Evolutionary conservation across 2,888 invertebrate genomes (phyloP).

Genomic region (Synanthedon andrenaeformis): DNA sequence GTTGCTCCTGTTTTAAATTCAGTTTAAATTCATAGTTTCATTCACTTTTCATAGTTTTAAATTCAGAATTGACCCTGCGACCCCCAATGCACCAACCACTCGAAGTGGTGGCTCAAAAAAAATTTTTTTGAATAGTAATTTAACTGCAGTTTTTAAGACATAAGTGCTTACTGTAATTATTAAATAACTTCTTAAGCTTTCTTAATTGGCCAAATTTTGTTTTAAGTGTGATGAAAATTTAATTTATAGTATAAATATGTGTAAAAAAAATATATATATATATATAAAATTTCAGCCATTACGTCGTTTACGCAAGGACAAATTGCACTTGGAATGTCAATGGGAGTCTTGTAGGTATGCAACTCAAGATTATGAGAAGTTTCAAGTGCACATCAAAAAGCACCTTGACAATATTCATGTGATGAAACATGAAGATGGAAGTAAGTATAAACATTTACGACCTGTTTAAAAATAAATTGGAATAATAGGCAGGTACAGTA

Average conservation of each 20-base stretch:
- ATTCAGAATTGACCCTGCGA: too few relatives aligned
- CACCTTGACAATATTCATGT: constrained; percentile 63
- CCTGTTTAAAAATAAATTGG: too few relatives aligned
- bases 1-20: too few relatives aligned
- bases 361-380: constrained; percentile 50
- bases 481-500: too few relatives aligned
- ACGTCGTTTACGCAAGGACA: constrained; percentile 26
- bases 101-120: too few relatives aligned
- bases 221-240: too few relatives aligned
- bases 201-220: too few relatives aligned
- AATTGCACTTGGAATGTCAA: constrained; percentile 60
- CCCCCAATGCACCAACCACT: too few relatives aligned
- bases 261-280: too few relatives aligned
- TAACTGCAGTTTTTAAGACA: neutral
- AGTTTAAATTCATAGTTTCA: too few relatives aligned
- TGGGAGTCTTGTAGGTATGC: constrained; percentile 67
- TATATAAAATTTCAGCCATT: constrained; percentile 27
- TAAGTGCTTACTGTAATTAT: neutral
- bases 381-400: constrained; percentile 67
- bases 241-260: too few relatives aligned
- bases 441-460: constrained; percentile 15
- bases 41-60: too few relatives aligned
- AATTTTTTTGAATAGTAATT: neutral
- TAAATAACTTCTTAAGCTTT: neutral
- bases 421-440: constrained; percentile 22